Evolutionary conservation across 1,140 invertebrate species (phyloP).

Genomic region (Tachypleus tridentatus): DNA sequence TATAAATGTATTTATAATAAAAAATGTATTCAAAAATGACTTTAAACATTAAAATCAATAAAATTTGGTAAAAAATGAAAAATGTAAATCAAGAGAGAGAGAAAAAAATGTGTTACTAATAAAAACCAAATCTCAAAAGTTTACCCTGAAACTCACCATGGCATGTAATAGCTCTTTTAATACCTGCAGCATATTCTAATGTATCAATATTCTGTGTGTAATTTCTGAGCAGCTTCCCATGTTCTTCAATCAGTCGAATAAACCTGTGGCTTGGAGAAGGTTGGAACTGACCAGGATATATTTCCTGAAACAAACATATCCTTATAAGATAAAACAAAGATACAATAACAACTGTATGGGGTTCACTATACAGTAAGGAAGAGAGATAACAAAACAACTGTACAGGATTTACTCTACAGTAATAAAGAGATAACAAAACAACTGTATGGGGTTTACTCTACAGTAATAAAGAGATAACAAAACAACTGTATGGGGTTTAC

Average conservation of each 20-base stretch:
- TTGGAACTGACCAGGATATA: conserved; percentile 61
- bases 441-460: too few species aligned
- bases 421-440: too few species aligned
- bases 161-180: conserved; percentile 33
- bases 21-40: background rate
- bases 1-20: conserved; percentile 8
- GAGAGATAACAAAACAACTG: too few species aligned
- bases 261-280: conserved; percentile 77
- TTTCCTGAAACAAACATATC: conserved; percentile 40
- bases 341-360: conserved; percentile 6
- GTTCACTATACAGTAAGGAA: too few species aligned
- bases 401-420: too few species aligned
- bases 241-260: conserved; percentile 59
- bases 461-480: too few species aligned
- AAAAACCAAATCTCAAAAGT: background rate
- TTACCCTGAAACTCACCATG: conserved; percentile 10
- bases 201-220: conserved; percentile 94
- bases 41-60: conserved; percentile 5
- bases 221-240: conserved; percentile 63
- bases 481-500: too few species aligned
- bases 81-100: conserved; percentile 7
- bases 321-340: conserved; percentile 3
- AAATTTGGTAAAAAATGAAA: conserved; percentile 17
- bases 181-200: conserved; percentile 71
- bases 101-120: conserved; percentile 8